phyloP scores from a whole-genome alignment of 2,113 vertebrate species.

The Percina caprodes region DNA sequence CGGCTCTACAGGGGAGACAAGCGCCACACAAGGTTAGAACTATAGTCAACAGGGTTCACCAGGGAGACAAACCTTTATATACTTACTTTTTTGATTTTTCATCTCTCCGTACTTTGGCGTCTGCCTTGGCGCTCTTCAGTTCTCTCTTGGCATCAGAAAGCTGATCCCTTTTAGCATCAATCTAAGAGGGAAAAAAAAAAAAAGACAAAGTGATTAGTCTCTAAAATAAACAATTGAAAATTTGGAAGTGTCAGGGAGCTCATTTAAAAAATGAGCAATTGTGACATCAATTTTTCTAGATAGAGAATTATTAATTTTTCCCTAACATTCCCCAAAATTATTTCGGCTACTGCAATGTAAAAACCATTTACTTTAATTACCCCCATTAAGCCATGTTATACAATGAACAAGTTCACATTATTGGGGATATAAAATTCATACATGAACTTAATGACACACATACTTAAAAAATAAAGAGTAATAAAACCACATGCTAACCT shows the following conservation, averaged over 20 bases:
- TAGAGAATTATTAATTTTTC: neutral
- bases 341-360: neutral
- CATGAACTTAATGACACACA: neutral
- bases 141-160: conserved; percentile 93
- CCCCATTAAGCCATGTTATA: neutral
- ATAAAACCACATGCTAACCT: conserved; percentile 80
- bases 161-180: conserved; percentile 97
- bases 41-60: no score
- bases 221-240: neutral
- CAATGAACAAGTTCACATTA: neutral
- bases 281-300: neutral
- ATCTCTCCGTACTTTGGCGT: conserved; percentile 95
- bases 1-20: conserved; percentile 80
- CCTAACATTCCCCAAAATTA: neutral
- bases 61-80: neutral
- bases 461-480: neutral
- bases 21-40: neutral
- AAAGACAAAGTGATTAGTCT: neutral
- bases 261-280: no score
- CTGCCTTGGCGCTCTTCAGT: conserved; percentile 96
- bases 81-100: conserved; percentile 96
- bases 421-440: neutral
- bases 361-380: neutral
- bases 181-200: conserved; percentile 77
- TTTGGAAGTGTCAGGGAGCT: neutral